A percentile compares a stretch with the other conserved stretches of the same genome.
phyloP scores from a whole-genome alignment of 1,140 invertebrate genomes.

The Orius insidiosus region DNA sequence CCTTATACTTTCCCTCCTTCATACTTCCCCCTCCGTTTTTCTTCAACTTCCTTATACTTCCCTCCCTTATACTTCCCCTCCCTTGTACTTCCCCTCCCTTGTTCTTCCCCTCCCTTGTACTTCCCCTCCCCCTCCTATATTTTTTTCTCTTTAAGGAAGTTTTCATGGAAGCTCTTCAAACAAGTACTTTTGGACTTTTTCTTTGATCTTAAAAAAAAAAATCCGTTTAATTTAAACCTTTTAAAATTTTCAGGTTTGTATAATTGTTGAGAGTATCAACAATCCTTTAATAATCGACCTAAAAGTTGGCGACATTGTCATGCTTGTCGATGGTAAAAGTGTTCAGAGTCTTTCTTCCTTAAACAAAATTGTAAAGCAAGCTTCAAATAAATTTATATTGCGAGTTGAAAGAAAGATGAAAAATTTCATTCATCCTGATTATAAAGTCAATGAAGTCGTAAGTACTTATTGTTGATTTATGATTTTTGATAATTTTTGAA shows the following conservation, averaged over 20 bases:
- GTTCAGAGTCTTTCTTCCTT: constrained; percentile 56
- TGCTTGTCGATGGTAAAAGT: constrained; percentile 63
- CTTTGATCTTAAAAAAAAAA: too few species aligned
- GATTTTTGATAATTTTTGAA: not conserved
- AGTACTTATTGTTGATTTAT: not conserved
- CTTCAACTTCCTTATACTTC: too few species aligned
- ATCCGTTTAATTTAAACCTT: too few species aligned
- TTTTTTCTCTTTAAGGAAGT: too few species aligned
- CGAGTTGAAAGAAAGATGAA: constrained; percentile 36
- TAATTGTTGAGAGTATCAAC: constrained; percentile 59
- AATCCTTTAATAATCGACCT: constrained; percentile 41
- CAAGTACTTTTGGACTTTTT: too few species aligned
- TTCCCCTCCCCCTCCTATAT: too few species aligned
- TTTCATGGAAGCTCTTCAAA: too few species aligned
- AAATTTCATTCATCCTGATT: constrained; percentile 18
- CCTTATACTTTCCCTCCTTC: too few species aligned
- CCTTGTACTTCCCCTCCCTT: too few species aligned
- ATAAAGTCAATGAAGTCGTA: not conserved
- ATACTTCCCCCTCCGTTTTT: too few species aligned
- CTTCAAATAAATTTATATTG: constrained; percentile 31
- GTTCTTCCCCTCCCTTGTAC: too few species aligned
- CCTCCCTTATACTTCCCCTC: too few species aligned
- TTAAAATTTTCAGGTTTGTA: constrained; percentile 25
- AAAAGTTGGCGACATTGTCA: constrained; percentile 54
- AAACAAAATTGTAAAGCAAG: constrained; percentile 41